Evolutionary conservation across 2,113 vertebrate genomes (phyloP), one percentile per base, ranked within the genome.

Genomic region (Menidia beryllina): DNA sequence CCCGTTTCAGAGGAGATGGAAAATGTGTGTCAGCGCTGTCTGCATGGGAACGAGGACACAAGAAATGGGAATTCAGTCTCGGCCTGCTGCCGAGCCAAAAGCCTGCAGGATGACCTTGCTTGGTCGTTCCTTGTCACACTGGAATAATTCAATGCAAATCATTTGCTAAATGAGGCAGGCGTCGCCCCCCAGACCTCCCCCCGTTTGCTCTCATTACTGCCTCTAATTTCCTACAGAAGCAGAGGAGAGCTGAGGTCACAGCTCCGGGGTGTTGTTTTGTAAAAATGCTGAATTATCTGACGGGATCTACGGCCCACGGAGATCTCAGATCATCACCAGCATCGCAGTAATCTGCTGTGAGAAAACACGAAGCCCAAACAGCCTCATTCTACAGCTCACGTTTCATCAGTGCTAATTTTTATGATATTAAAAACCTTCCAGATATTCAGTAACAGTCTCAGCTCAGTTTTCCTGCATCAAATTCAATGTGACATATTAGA

Each of bases 1-100:
- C 24, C 20, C 76, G 52, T 34, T 36, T 60, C 21, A 63, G 59
- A 73, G 57, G 82, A 75, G 69, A 60, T 69, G 79, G 77, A 86
- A 87, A 86, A 86, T 90, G 60, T 75, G 72, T 87, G 91, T 91
- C 88, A 90, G 88, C 82, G 67, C 84, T 15, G 79, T 72, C 66
- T 75, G 81, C 79, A 59, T 75, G 82, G 75, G 72, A 82, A 83
- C 57, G 67, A 77, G 83, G 83, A 81, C 85, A 79, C 49, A 51
- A 77, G 69, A 27, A 79, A 72, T 77, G 73, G 82, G 83, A 86
- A 87, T 86, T 86, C 36, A 60, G 71, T 72, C 10, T 34, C 62
- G 64, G 21, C 73, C 79, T 74, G 83, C 69, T 67, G 19, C 15
- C 12, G 14, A 45, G n/a, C 12, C 12, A 77, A 83, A 85, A 79